phyloP scores from a whole-genome alignment of 2,113 vertebrate genomes.

The Chloroceryle aenea region DNA sequence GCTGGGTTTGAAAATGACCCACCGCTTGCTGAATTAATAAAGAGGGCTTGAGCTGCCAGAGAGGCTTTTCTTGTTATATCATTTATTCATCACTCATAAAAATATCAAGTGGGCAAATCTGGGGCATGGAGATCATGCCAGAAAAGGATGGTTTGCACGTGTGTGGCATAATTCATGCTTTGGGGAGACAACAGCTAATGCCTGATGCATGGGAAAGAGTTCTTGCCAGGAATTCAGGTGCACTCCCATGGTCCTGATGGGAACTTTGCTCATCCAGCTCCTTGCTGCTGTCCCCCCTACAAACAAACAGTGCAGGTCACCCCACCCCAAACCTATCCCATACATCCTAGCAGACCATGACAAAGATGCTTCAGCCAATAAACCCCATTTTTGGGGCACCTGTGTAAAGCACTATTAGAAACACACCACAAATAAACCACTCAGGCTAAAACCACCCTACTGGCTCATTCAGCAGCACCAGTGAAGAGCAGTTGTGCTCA shows the following conservation, averaged over 20 bases:
- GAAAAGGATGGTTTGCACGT: neutral
- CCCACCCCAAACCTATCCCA: neutral
- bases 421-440: accelerated
- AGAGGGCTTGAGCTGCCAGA: neutral
- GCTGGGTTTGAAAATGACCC: neutral
- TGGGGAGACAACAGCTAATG: neutral
- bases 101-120: neutral
- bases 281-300: accelerated
- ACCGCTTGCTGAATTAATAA: neutral
- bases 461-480: accelerated
- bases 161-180: neutral
- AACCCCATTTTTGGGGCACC: neutral
- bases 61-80: constrained; percentile 17
- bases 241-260: neutral
- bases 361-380: neutral
- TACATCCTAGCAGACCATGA: neutral
- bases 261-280: neutral
- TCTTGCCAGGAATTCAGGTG: neutral
- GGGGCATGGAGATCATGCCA: neutral
- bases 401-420: neutral
- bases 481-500: accelerated
- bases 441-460: neutral
- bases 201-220: neutral
- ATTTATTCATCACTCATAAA: constrained; percentile 27
- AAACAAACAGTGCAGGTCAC: neutral